Base-by-base conservation (phyloP, 2,888 invertebrate species). In the Tetragnatha montana region DNA sequence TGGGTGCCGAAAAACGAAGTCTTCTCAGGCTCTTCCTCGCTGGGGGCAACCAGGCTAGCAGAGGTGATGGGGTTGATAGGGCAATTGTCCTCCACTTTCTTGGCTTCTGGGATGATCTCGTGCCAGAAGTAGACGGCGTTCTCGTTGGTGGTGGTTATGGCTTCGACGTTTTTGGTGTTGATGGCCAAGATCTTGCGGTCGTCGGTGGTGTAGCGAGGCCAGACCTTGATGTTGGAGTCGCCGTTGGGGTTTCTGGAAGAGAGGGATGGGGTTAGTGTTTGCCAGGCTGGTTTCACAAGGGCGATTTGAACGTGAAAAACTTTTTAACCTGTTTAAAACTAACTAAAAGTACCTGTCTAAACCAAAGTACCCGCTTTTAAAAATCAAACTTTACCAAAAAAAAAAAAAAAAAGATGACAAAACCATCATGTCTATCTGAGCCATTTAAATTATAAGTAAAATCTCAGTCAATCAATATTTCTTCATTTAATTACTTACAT, bases 201-300 rank as follows among this genome's bases (percentile, higher is more conserved):
- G 2, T 22, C n/a, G 8, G 50, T 17, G 0, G 82, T 88, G 68
- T 82, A 88, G 7, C 21, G 50, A 14, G 82, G 82, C 88, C 88
- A 88, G 1, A 10, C 2, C 6, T 8, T 3, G 14, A 49, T 14
- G 10, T 21, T 7, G 14, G 22, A 22, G 7, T 50, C 7, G 0
- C 49, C 21, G n/a, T 88, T 82, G 8, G 88, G 88, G 78, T 88
- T 78, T 51, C 88, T 88, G 73, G 17, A 71, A 47, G n/a, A 35
- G 14, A 81, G 4, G 49, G 22, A 8, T 35, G 8, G 10, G 10
- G 22, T 73, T 73, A 73, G 8, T 22, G 8, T 73, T 60, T 60
- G 12, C 10, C 10, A 17, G 60, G 4, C 60, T 17, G 4, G 60
- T 60, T 60, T 12, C 7, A 17, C 60, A 1, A 6, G 60, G 35